Evolutionary conservation across 2,888 invertebrate species (phyloP), one percentile per base, ranked within the genome.

Genomic region (Synergus japonicus): DNA sequence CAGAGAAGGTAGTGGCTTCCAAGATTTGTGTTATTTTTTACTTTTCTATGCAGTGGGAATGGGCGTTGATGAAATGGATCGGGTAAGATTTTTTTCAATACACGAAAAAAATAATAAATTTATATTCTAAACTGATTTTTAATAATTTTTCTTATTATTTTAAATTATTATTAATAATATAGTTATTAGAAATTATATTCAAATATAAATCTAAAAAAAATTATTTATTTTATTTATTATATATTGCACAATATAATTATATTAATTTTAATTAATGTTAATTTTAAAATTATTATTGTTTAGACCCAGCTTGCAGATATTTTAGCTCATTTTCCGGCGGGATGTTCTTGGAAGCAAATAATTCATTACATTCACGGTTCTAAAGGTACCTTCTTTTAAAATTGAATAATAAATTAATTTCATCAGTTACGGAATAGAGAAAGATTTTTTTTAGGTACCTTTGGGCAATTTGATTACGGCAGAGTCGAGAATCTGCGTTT

Each of bases 401-500:
- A 37, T 37, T 5, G 4, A 37, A 37, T 37, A 3, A 37, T 37
- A 37, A 3, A 37, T 37, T 37, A 37, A 37, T 37, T 37, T 37
- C 0, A 37, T 37, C 37, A 37, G 2, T 37, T 5, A 37, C 5
- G 4, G 37, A 37, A 4, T 37, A 5, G 4, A 4, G 0, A 46
- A 46, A 46, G 4, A 4, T 46, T 46, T 43, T 46, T 46, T 79
- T 76, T 37, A 37, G 79, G 76, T 13, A 46, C 22, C 37, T 81
- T 81, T 49, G 54, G 66, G 12, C 76, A 63, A 29, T 81, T 76
- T 81, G 92, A 93, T 85, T 92, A 89, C 83, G 93, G 93, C 8
- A 83, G 86, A 2, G 43, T 82, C 10, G 83, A 83, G 76, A 92
- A 92, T 79, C 46, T 86, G 43, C 66, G 76, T 76, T 82, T 80